Evolutionary conservation across 1,140 invertebrate species (phyloP).

Genomic region (Myzus persicae): DNA sequence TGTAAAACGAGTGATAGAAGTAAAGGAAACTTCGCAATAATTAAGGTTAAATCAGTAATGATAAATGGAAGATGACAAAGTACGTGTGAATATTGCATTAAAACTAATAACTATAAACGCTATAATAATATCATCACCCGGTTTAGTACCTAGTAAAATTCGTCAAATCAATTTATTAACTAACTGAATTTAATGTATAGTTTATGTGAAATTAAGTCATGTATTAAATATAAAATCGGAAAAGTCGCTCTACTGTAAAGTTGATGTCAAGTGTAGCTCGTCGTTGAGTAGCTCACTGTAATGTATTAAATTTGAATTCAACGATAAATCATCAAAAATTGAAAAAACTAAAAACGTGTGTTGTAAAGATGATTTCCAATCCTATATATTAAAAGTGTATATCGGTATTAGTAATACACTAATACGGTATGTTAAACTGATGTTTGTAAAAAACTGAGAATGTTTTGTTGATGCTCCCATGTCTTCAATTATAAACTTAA

Average conservation of each 20-base stretch:
- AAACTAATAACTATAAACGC: constrained; percentile 14
- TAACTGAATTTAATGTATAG: background rate
- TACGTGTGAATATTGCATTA: constrained; percentile 27
- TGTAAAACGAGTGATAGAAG: background rate
- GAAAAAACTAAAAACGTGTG: no score
- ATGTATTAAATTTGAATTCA: background rate
- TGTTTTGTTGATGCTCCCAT: no score
- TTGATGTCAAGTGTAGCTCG: background rate
- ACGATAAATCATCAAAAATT: background rate
- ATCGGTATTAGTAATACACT: no score
- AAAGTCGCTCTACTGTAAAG: background rate
- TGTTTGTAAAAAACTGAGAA: no score
- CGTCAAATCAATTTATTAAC: background rate
- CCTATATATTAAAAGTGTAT: no score
- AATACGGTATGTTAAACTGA: no score
- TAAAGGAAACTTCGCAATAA: background rate
- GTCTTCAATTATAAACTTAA: no score
- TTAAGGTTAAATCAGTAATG: constrained; percentile 33
- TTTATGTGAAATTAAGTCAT: background rate
- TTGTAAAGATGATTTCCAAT: no score
- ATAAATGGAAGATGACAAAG: constrained; percentile 26
- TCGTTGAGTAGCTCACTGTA: background rate
- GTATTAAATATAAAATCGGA: background rate
- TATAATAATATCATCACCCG: background rate
- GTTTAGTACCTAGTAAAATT: constrained; percentile 28